phyloP scores from a whole-genome alignment of 1,140 invertebrate species.

The Mya arenaria region DNA sequence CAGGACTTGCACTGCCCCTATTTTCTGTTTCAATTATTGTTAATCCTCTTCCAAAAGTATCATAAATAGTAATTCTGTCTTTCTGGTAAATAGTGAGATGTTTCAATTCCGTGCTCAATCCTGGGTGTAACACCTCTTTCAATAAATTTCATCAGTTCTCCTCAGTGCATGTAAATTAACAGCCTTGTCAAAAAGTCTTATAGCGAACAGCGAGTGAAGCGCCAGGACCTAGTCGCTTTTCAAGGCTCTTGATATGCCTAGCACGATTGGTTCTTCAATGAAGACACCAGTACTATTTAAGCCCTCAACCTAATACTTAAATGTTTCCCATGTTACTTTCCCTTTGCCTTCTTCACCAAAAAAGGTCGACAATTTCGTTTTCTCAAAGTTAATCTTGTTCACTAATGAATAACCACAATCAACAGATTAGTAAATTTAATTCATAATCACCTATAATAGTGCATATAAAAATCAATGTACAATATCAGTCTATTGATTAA shows the following conservation, averaged over 20 bases:
- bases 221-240: conserved; percentile 7
- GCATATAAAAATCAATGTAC: no score
- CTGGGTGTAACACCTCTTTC: not conserved
- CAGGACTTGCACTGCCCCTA: no score
- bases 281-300: not conserved
- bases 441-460: no score
- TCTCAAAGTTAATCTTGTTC: no score
- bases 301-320: no score
- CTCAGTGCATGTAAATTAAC: not conserved
- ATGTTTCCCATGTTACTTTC: no score
- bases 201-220: not conserved
- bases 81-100: not conserved
- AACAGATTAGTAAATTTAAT: no score
- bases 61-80: not conserved
- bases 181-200: conserved; percentile 15
- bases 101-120: conserved; percentile 7
- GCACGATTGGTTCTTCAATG: conserved; percentile 15
- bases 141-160: not conserved
- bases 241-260: conserved; percentile 9
- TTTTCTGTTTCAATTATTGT: conserved; percentile 12
- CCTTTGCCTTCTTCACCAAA: no score
- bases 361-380: no score
- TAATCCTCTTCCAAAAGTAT: conserved; percentile 9
- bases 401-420: no score
- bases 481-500: no score